Conservation (phyloP, 2,113 vertebrate species). For the Chaetodon auriga region DNA sequence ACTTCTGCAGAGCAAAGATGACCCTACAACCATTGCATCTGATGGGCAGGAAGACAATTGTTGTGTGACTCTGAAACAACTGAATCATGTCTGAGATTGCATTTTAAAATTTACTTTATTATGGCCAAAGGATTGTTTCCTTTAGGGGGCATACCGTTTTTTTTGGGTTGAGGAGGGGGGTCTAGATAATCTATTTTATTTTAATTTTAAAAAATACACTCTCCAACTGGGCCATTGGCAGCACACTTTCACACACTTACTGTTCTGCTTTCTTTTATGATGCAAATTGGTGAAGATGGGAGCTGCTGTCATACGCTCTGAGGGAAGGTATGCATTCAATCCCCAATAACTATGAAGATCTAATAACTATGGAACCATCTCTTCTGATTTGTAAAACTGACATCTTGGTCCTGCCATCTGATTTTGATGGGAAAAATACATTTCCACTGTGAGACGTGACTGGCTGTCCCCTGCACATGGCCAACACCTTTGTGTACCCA, state of each 20-base stretch:
- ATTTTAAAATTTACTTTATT: background rate
- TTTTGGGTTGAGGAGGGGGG: background rate
- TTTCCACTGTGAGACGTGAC: background rate
- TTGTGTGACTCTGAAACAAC: background rate
- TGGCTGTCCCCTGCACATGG: background rate
- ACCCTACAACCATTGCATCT: constrained; percentile 6
- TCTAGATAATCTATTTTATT: background rate
- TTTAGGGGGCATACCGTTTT: background rate
- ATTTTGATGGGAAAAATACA: background rate
- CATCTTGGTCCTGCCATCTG: background rate
- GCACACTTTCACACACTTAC: background rate
- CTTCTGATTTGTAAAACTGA: background rate
- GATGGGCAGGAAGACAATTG: background rate
- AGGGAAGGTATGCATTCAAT: too few relatives aligned
- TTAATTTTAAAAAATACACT: background rate
- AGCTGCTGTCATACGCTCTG: too few relatives aligned
- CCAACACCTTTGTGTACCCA: background rate
- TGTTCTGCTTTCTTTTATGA: background rate
- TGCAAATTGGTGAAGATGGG: background rate
- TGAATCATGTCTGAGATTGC: background rate
- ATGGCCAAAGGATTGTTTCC: background rate
- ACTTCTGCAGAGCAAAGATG: background rate
- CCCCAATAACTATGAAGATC: too few relatives aligned
- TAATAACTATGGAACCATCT: background rate
- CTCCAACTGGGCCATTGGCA: background rate